Base-by-base conservation (phyloP, 2,113 vertebrate species). In the Hippopotamus amphibius region DNA sequence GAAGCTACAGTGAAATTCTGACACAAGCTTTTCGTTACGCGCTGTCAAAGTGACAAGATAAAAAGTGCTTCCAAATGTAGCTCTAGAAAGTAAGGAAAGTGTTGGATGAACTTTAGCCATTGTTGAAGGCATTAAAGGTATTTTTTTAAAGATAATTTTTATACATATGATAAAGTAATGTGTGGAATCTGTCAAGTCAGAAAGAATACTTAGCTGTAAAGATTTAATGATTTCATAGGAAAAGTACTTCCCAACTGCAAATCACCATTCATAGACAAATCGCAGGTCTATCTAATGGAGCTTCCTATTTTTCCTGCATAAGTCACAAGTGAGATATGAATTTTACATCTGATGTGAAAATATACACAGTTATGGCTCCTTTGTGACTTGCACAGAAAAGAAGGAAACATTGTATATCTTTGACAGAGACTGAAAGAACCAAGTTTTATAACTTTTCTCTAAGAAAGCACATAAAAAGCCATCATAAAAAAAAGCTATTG, bases 301-400 rank as follows among this genome's bases (percentile, higher is more conserved):
- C 85, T 98, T 98, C 97, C 69, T 97, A 85, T 98, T 98, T 98
- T 97, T 91, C 90, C 97, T 97, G 82, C 95, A 93, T 97, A 98
- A 97, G 95, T 98, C 98, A 98, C 93, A 97, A 98, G 83, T 86
- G 96, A 98, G 21, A 81, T 63, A 96, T 97, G 93, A 98, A 98
- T 98, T 98, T 98, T 98, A 98, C 66, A 96, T 97, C 88, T 88
- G 87, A 98, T 97, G 96, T 97, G 97, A 98, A 98, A 98, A 97
- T 79, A 95, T 86, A 90, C 92, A 48, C 81, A 82, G 69, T 84
- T 97, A 97, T 97, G 87, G 96, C 66, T 98, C 97, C 96, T 98
- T 82, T 95, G 97, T 98, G 97, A 96, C 16, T 98, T 95, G 41
- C 48, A 63, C 89, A 88, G 93, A 97, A 95, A 96, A 82, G 48